Base-by-base conservation (phyloP, 2,797 vertebrate species). In the Hirundo rustica region DNA sequence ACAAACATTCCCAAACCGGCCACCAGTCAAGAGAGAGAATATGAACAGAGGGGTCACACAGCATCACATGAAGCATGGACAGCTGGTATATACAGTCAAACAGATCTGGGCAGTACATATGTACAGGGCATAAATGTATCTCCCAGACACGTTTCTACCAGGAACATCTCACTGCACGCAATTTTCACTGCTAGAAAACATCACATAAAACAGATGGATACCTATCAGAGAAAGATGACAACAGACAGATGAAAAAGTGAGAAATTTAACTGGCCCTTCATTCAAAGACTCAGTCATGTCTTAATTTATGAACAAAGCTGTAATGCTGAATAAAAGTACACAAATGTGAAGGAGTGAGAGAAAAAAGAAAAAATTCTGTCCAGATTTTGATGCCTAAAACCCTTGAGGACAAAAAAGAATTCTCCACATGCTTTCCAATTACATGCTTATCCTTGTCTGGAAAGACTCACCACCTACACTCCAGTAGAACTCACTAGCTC, bases 61-160 rank as follows among this genome's bases (percentile, higher is more conserved):
- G 55, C 15, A 80, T 22, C 55, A 32, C n/a, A 54, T 36, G 16
- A 16, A 85, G 19, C 23, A 42, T 1, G 4, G 23, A 54, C 17
- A 72, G 38, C 23, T 66, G 54, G 3, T 48, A 62, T 7, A 19
- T 27, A 25, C 16, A 83, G 34, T 57, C 66, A 48, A 17, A 36
- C 9, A 58, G 16, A 10, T 27, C 8, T 6, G 9, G 9, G 71
- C 14, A 48, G 20, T 19, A 64, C 9, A 27, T 12, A 32, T 4
- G 2, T 36, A 14, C 7, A 47, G 16, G 38, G 18, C 17, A 8
- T 26, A 14, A 30, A 16, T 14, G 16, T 12, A 42, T 19, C 29
- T 47, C 27, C 51, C 44, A 13, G 19, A 23, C 4, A 8, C 0
- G 0, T 53, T 51, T 80, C 19, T 53, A 65, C 44, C 22, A n/a